Evolutionary conservation across 2,888 invertebrate species (phyloP).

Genomic region (Nysson spinosus): DNA sequence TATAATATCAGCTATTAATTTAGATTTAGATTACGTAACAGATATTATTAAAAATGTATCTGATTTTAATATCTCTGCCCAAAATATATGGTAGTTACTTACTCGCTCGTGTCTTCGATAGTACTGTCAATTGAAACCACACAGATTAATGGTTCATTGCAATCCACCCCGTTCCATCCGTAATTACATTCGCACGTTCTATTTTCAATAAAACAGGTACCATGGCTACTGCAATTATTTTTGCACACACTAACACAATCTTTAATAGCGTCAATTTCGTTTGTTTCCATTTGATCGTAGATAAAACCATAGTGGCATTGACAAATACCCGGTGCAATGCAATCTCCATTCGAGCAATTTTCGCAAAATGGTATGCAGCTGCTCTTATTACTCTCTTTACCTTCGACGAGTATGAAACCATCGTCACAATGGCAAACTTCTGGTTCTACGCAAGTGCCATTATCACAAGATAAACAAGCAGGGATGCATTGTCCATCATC

Average conservation of each 20-base stretch:
- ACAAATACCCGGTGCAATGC: conserved; percentile 76
- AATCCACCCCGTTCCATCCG: conserved; percentile 64
- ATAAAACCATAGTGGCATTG: conserved; percentile 76
- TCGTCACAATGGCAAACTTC: conserved; percentile 38
- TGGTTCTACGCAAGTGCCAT: conserved; percentile 46
- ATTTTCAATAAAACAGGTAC: conserved; percentile 61
- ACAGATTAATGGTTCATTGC: conserved; percentile 55
- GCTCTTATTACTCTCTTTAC: neutral
- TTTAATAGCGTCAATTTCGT: conserved; percentile 2
- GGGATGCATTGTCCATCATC: conserved; percentile 56
- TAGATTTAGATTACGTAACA: too few relatives aligned
- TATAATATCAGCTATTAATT: too few relatives aligned
- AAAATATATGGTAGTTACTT: neutral
- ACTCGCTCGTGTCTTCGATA: conserved; percentile 2
- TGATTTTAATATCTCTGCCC: neutral
- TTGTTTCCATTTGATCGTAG: conserved; percentile 2
- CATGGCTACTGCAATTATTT: too few relatives aligned
- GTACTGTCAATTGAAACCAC: neutral
- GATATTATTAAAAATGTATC: conserved; percentile 14
- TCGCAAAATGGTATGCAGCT: conserved; percentile 50
- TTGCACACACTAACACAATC: conserved; percentile 71
- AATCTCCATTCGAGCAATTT: conserved; percentile 78
- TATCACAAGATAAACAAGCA: conserved; percentile 65
- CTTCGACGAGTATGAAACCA: conserved; percentile 7
- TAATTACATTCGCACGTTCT: conserved; percentile 66